Percentiles rank a stretch among this genome's conserved stretches.
Conservation (phyloP, 2,888 invertebrate species). For the Elaeidobius kamerunicus region DNA sequence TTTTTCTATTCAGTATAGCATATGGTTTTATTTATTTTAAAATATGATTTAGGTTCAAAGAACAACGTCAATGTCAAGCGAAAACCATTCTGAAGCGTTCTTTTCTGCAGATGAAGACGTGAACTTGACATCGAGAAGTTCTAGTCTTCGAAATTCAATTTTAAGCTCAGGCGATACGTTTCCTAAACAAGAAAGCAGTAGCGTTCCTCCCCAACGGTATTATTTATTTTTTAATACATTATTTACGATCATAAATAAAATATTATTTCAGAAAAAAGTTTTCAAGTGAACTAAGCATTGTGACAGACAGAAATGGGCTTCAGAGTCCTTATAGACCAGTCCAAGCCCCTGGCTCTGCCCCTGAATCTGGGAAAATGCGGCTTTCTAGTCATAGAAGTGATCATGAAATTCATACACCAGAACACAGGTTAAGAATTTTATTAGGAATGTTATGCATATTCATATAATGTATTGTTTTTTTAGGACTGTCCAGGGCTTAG, state of each 20-base stretch:
- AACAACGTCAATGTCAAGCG: slow-evolving; percentile 83
- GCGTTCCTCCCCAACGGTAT: slow-evolving; percentile 41
- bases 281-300: slow-evolving; percentile 58
- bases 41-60: slow-evolving; percentile 58
- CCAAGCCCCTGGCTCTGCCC: slow-evolving; percentile 42
- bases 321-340: slow-evolving; percentile 40
- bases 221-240: neutral
- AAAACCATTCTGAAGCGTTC: slow-evolving; percentile 88
- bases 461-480: neutral
- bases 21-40: no score
- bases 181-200: slow-evolving; percentile 44
- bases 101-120: slow-evolving; percentile 92
- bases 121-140: slow-evolving; percentile 62
- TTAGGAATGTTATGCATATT: neutral
- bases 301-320: slow-evolving; percentile 47
- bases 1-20: neutral
- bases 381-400: slow-evolving; percentile 59
- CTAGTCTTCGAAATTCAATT: slow-evolving; percentile 66
- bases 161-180: slow-evolving; percentile 50
- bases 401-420: slow-evolving; percentile 62
- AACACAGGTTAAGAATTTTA: slow-evolving; percentile 47
- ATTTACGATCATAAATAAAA: neutral
- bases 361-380: slow-evolving; percentile 42
- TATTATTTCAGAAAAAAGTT: slow-evolving; percentile 59
- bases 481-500: slow-evolving; percentile 46